These are phyloP conservation scores for Chromobotia macracanthus DNA, from an alignment of 2,797 vertebrate genomes.

Conservation along the genomic window DNA sequence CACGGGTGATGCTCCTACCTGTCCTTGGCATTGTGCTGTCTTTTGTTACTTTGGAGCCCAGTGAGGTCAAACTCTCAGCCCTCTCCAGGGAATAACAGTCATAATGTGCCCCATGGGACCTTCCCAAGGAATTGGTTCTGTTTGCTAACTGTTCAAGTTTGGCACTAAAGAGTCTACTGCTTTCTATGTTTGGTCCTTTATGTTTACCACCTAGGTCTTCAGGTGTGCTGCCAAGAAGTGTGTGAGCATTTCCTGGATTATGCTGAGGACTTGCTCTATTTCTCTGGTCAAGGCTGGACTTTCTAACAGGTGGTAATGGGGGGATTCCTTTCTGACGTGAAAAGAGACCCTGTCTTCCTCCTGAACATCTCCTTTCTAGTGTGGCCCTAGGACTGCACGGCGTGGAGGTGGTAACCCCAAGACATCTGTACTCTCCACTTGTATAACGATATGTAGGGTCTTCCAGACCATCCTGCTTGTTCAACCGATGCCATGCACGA, in stretches of 20 bases:
- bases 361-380: conserved; percentile 85
- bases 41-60: conserved; percentile 79
- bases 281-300: conserved; percentile 95
- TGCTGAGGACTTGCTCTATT: conserved; percentile 87
- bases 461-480: conserved; percentile 82
- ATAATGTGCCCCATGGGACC: conserved; percentile 85
- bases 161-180: conserved; percentile 91
- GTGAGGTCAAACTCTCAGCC: conserved; percentile 84
- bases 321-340: conserved; percentile 90
- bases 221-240: conserved; percentile 69
- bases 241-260: conserved; percentile 74
- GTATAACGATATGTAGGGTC: conserved; percentile 60
- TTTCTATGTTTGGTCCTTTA: conserved; percentile 78
- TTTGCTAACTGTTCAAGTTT: conserved; percentile 93
- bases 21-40: conserved; percentile 91
- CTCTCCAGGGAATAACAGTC: conserved; percentile 92
- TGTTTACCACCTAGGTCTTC: conserved; percentile 80
- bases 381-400: conserved; percentile 83
- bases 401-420: conserved; percentile 74
- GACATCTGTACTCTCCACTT: conserved; percentile 68
- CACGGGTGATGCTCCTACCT: conserved; percentile 84
- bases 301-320: conserved; percentile 91
- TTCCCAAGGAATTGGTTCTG: conserved; percentile 91
- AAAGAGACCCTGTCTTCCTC: conserved; percentile 85
- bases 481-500: conserved; percentile 79